Percentiles rank a stretch among this genome's conserved stretches.
These are phyloP conservation scores for Sesamia inferens DNA, from an alignment of 2,888 invertebrate genomes.

Conservation along the genomic window DNA sequence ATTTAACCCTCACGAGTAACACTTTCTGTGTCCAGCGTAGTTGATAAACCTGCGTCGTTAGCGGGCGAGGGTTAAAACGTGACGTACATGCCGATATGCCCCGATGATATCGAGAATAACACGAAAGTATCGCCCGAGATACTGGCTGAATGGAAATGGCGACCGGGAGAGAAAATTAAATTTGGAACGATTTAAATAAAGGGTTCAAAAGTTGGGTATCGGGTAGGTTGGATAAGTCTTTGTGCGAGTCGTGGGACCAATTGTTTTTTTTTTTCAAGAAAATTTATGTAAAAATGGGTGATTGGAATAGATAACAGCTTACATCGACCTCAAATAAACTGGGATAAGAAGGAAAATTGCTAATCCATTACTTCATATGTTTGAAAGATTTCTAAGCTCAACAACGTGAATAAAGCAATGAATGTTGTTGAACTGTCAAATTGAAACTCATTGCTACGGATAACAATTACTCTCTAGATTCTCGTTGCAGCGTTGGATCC, in stretches of 20 bases:
- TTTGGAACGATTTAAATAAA: constrained; percentile 45
- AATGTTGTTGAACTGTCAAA: too few species aligned
- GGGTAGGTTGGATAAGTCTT: not conserved
- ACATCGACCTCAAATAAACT: too few species aligned
- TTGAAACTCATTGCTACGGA: too few species aligned
- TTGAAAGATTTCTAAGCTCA: too few species aligned
- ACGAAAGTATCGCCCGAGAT: constrained; percentile 51
- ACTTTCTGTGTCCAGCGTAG: constrained; percentile 58
- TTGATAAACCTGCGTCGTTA: constrained; percentile 70
- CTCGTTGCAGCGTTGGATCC: not conserved
- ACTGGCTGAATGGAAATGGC: constrained; percentile 55
- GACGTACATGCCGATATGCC: constrained; percentile 62
- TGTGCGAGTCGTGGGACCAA: not conserved
- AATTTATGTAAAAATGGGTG: not conserved
- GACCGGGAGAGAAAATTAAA: constrained; percentile 37
- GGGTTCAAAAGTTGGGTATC: constrained; percentile 8
- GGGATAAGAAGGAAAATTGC: not conserved
- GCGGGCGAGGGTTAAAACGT: constrained; percentile 66
- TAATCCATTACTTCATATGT: too few species aligned
- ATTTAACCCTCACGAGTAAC: constrained; percentile 51
- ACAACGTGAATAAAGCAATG: too few species aligned
- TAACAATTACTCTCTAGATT: not conserved
- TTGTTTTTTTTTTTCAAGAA: not conserved
- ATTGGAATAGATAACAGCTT: not conserved
- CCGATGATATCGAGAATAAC: constrained; percentile 62